These are phyloP conservation scores for Scaptomyza parva DNA, from an alignment of 2,888 invertebrate species.

Conservation along the genomic window DNA sequence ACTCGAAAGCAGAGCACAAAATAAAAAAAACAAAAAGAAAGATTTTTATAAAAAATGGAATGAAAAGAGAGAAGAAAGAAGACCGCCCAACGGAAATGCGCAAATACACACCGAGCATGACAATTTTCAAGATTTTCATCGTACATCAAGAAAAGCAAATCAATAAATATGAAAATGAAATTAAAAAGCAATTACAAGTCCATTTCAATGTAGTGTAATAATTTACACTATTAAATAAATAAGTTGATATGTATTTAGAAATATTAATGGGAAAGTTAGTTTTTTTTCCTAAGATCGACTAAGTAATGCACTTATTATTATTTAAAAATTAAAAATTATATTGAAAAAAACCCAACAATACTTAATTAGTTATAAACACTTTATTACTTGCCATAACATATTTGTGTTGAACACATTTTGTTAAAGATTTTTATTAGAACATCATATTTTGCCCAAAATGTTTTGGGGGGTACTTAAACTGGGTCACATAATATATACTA, in stretches of 20 bases:
- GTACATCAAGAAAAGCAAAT: conserved; percentile 7
- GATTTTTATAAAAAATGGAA: conserved; percentile 1
- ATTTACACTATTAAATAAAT: conserved; percentile 42
- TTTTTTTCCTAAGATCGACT: not conserved
- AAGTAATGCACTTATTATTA: conserved; percentile 4
- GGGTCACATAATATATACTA: conserved; percentile 36
- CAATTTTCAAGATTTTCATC: conserved; percentile 42
- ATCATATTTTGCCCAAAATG: not conserved
- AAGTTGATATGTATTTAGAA: conserved; percentile 7
- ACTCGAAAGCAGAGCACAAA: conserved; percentile 1
- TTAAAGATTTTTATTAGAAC: not conserved
- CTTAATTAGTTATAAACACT: not conserved
- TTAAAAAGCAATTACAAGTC: conserved; percentile 59
- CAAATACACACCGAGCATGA: conserved; percentile 34
- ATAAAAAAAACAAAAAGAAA: conserved; percentile 2
- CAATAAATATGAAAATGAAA: conserved; percentile 54
- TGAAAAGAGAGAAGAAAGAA: not conserved
- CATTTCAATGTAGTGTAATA: conserved; percentile 28
- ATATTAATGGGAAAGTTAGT: conserved; percentile 9
- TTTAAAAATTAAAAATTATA: not conserved
- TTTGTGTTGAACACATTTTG: not conserved
- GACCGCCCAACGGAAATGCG: conserved; percentile 41
- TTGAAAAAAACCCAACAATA: not conserved
- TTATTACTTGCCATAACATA: not conserved
- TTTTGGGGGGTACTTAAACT: conserved; percentile 49